Evolutionary conservation across 35 echinoderm and acorn worm species (phyloP).

Genomic region (Heliocidaris erythrogramma): DNA sequence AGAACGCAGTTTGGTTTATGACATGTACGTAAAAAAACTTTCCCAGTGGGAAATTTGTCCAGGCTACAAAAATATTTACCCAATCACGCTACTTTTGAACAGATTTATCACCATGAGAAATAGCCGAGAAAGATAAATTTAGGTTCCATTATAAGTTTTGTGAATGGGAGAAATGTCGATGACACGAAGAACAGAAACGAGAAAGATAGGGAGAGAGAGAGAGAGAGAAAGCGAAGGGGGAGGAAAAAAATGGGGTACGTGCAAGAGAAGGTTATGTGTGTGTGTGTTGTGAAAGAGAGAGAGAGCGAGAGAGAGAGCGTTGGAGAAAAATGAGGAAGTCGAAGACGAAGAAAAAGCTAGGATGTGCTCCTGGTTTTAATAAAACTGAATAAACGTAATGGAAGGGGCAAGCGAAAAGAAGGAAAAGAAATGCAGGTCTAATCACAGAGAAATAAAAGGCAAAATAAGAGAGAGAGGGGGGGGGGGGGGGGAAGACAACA

Average conservation of each 20-base stretch:
- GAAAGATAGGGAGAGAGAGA: neutral
- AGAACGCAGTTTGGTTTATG: neutral
- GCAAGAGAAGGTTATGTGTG: too few relatives aligned
- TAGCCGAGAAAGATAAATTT: neutral
- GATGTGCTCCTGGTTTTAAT: too few relatives aligned
- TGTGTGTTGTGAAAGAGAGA: too few relatives aligned
- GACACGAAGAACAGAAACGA: neutral
- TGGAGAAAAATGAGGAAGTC: too few relatives aligned
- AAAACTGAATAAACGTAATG: neutral
- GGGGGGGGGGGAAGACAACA: neutral
- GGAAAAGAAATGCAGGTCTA: neutral
- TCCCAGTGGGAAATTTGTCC: neutral
- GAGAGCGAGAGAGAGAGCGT: too few relatives aligned
- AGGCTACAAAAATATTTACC: neutral
- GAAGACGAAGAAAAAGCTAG: too few relatives aligned
- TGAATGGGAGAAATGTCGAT: neutral
- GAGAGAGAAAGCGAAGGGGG: neutral
- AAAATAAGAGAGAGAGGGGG: neutral
- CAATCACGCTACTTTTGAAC: slow-evolving; percentile 1
- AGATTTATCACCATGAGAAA: slow-evolving; percentile 18
- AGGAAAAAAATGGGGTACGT: too few relatives aligned
- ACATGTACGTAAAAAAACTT: neutral
- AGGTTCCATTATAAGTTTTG: neutral
- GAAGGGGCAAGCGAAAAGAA: neutral
- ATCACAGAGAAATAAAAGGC: neutral